Evolutionary conservation across 2,797 vertebrate species (phyloP).

Genomic region (Spea hammondii): DNA sequence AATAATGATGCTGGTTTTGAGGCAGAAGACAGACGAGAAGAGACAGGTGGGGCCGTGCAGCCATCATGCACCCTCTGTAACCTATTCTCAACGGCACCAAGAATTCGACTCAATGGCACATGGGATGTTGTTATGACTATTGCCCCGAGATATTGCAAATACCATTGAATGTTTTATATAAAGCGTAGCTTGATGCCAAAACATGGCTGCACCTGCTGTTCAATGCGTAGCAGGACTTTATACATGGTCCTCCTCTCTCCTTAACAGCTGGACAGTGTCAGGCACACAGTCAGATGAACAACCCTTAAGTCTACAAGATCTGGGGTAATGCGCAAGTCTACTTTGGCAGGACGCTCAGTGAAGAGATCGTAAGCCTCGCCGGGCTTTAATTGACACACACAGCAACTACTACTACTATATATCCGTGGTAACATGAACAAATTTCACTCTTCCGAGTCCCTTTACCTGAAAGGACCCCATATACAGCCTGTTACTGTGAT

Average conservation of each 20-base stretch:
- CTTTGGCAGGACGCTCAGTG: no score
- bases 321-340: no score
- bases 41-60: slow-evolving; percentile 6
- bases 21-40: slow-evolving; percentile 9
- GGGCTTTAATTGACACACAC: no score
- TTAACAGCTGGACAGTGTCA: slow-evolving; percentile 14
- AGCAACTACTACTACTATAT: no score
- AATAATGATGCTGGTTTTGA: slow-evolving; percentile 13
- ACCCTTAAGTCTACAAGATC: no score
- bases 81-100: not conserved
- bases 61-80: not conserved
- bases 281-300: not conserved
- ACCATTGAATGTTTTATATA: slow-evolving; percentile 41
- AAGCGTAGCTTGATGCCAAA: slow-evolving; percentile 20
- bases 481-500: no score
- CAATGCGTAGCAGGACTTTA: not conserved
- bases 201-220: slow-evolving; percentile 25
- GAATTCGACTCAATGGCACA: not conserved
- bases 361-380: no score
- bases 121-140: slow-evolving; percentile 30
- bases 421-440: no score
- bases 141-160: not conserved
- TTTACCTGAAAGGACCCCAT: no score
- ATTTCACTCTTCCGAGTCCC: no score
- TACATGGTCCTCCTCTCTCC: not conserved